Percentiles rank a stretch among this genome's conserved stretches.
phyloP scores from a whole-genome alignment of 2,888 invertebrate species.

The Petrolisthes manimaculis region DNA sequence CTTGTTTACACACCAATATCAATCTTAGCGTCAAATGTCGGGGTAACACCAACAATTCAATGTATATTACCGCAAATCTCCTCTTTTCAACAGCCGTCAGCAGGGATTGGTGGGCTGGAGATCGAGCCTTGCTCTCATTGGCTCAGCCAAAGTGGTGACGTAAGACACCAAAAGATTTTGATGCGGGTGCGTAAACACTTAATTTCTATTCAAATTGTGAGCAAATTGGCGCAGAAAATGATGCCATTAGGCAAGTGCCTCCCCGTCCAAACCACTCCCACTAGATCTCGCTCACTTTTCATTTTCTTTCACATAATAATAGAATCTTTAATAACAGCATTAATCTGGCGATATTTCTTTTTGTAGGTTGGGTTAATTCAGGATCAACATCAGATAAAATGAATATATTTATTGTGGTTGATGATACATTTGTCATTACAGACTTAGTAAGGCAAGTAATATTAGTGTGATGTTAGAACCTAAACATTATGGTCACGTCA shows the following conservation, averaged over 20 bases:
- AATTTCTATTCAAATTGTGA: constrained; percentile 66
- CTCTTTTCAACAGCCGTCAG: constrained; percentile 39
- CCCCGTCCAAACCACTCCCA: constrained; percentile 33
- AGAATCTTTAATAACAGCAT: background rate
- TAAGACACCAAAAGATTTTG: constrained; percentile 51
- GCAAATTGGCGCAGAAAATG: constrained; percentile 66
- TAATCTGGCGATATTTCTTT: too few relatives aligned
- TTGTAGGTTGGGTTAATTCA: too few relatives aligned
- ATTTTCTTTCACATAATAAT: constrained; percentile 16
- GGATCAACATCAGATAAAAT: too few relatives aligned
- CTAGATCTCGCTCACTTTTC: constrained; percentile 26
- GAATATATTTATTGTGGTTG: too few relatives aligned
- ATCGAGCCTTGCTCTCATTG: constrained; percentile 43
- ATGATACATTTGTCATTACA: too few relatives aligned
- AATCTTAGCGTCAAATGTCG: constrained; percentile 61
- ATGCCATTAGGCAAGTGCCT: constrained; percentile 63
- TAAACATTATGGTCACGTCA: constrained; percentile 1
- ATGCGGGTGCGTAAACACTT: constrained; percentile 66
- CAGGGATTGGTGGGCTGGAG: constrained; percentile 43
- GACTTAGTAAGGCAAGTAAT: background rate
- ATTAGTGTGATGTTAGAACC: background rate
- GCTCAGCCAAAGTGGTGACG: constrained; percentile 52
- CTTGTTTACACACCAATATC: constrained; percentile 60
- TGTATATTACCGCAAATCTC: constrained; percentile 61
- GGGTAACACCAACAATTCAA: constrained; percentile 61